Base-by-base conservation (phyloP, 2,113 vertebrate genomes). In the Aix galericulata region DNA sequence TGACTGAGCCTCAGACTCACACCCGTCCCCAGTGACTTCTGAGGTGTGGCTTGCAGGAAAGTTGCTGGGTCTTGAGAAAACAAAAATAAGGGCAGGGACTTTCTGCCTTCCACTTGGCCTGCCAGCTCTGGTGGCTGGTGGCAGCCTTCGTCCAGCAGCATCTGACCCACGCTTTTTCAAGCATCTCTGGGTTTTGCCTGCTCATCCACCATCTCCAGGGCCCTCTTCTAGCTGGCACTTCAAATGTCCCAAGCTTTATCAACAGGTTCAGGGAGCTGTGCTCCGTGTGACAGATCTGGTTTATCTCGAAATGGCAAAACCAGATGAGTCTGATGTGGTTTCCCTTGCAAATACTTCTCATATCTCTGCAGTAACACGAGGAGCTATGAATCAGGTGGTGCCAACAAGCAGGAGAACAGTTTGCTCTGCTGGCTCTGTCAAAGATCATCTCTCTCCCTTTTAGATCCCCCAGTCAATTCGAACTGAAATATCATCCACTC, bases 281-380 rank as follows among this genome's bases (percentile, higher is more conserved):
- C 21, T 89, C 42, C 14, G 2, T 50, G 58, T 79, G 36, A 93
- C 44, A 72, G 79, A 87, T 38, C 56, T 75, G 66, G 26, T 91
- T 92, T 86, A 38, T 91, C 89, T 82, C 62, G 64, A 94, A 88
- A 87, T 44, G 29, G 63, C 52, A 67, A 67, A 73, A 88, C n/a
- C 31, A 36, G 63, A 64, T 1, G 4, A 84, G 53, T 66, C 5
- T 85, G 77, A 84, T 93, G 84, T 85, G 77, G 48, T 89, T 93
- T 82, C 66, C 79, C 38, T 40, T 62, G 48, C 58, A 92, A 91
- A 50, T 92, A 36, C 44, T 89, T 88, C 77, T 86, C 48, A 3
- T 60, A 79, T 73, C n/a, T 79, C 46, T 74, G 81, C 67, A 89
- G 17, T 8, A 91, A 44, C 77, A 89, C 55, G 31, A 50, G 21